A percentile compares a stretch with the other conserved stretches of the same genome.
Evolutionary conservation across 2,797 vertebrate species (phyloP).

Genomic region (Smutsia gigantea): DNA sequence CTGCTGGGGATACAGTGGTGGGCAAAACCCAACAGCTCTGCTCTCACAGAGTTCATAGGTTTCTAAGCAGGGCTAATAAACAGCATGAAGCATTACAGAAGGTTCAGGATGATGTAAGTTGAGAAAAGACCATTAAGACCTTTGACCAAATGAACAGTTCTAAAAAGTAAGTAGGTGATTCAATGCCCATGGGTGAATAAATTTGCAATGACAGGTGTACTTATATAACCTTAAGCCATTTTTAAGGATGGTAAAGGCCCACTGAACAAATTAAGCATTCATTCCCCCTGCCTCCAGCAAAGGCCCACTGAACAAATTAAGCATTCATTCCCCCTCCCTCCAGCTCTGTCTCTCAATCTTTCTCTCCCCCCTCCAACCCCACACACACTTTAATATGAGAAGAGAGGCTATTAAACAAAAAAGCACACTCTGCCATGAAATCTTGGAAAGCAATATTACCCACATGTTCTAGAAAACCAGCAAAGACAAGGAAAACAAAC

Average conservation of each 20-base stretch:
- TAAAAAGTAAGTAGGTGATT: background rate
- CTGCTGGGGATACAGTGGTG: too few species aligned
- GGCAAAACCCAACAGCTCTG: background rate
- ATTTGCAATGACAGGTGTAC: background rate
- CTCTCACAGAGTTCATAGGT: background rate
- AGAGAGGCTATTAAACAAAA: slow-evolving; percentile 15
- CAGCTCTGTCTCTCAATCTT: background rate
- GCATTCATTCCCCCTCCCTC: too few species aligned
- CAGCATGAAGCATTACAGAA: background rate
- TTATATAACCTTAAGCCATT: background rate
- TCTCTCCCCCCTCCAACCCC: too few species aligned
- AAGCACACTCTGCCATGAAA: slow-evolving; percentile 46
- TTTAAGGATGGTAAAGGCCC: background rate
- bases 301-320: background rate
- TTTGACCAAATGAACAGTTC: background rate
- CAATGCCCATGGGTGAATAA: background rate
- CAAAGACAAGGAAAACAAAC: slow-evolving; percentile 31
- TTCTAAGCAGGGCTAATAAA: background rate
- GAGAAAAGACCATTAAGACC: background rate
- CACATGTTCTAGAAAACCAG: background rate
- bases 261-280: background rate
- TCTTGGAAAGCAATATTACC: slow-evolving; percentile 63
- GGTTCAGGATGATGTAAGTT: background rate
- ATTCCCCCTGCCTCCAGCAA: background rate
- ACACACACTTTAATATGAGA: slow-evolving; percentile 1